Percentiles rank a stretch among this genome's conserved stretches.
Conservation (phyloP, 92 coral and sea anemone genomes). For the Heliopora coerulea region DNA sequence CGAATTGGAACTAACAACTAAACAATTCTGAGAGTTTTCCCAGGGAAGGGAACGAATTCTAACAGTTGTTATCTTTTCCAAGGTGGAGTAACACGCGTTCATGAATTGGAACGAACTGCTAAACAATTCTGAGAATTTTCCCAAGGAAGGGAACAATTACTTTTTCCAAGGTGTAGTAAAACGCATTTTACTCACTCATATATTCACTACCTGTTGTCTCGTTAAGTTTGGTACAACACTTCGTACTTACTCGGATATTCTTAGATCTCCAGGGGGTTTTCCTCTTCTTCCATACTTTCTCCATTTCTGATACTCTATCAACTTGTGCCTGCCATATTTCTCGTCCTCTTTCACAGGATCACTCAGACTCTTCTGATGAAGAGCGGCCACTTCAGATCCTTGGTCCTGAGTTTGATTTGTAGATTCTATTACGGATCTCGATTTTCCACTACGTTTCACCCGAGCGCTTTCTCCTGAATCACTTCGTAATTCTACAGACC, state of each 20-base stretch:
- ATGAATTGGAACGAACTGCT: no score
- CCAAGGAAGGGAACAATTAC: no score
- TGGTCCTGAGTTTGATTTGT: neutral
- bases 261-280: slow-evolving; percentile 38
- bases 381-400: neutral
- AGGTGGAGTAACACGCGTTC: no score
- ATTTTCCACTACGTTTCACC: slow-evolving; percentile 5
- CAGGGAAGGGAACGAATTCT: no score
- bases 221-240: no score
- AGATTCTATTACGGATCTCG: slow-evolving; percentile 1
- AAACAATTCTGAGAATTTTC: no score
- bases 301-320: slow-evolving; percentile 42
- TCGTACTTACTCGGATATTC: slow-evolving; percentile 34
- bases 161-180: no score
- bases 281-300: slow-evolving; percentile 32
- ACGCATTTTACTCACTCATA: no score
- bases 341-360: slow-evolving; percentile 31
- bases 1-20: no score
- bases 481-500: neutral
- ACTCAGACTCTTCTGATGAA: slow-evolving; percentile 35
- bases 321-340: slow-evolving; percentile 11
- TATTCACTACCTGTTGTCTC: no score
- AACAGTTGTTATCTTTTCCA: no score
- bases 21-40: no score
- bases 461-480: slow-evolving; percentile 9